Conservation (phyloP, 2,797 vertebrate genomes). For the Alfaro cultratus region DNA sequence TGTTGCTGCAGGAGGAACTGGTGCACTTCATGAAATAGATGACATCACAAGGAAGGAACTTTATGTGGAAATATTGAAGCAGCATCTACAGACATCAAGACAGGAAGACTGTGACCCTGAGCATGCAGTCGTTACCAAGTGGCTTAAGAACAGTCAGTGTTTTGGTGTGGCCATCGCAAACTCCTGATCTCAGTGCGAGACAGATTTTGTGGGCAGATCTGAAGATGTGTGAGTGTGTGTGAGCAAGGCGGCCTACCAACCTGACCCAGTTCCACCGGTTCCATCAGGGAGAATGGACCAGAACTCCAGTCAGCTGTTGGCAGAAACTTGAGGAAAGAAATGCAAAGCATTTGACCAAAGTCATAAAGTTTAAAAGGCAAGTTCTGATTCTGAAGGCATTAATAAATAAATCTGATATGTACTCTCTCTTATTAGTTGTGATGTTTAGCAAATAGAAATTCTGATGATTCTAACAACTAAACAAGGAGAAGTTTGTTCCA, state of each 20-base stretch:
- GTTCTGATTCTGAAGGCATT: background rate
- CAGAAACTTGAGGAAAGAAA: background rate
- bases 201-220: background rate
- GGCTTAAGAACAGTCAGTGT: background rate
- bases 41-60: background rate
- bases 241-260: background rate
- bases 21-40: background rate
- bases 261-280: background rate
- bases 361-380: background rate
- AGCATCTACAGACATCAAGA: background rate
- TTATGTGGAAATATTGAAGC: background rate
- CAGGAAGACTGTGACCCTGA: background rate
- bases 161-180: background rate
- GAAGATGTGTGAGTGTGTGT: background rate
- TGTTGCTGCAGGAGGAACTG: background rate
- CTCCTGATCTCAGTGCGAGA: background rate
- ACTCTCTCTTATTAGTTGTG: background rate
- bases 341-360: background rate
- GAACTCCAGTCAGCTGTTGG: background rate
- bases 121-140: background rate
- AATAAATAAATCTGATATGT: background rate
- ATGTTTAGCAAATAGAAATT: background rate
- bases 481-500: background rate
- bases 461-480: background rate
- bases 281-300: background rate